These are phyloP conservation scores for Rhyacophila brunnea DNA, from an alignment of 1,140 invertebrate species.

Conservation along the genomic window DNA sequence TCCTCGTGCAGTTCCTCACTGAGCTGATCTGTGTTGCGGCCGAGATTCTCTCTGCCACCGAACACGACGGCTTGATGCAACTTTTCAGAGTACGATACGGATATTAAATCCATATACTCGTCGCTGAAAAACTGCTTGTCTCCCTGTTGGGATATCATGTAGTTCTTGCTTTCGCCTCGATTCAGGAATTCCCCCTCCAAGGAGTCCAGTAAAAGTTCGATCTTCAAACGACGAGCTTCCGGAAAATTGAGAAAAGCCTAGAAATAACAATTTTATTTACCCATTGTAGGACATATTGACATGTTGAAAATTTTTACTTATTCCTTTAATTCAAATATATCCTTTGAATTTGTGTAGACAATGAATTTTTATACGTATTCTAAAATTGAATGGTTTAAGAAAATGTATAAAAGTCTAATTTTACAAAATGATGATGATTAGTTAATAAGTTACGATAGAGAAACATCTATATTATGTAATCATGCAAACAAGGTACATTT, in stretches of 20 bases:
- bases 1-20: slow-evolving; percentile 34
- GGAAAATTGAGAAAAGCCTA: slow-evolving; percentile 15
- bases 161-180: neutral
- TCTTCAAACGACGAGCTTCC: neutral
- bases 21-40: neutral
- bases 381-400: too few relatives aligned
- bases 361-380: too few relatives aligned
- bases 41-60: neutral
- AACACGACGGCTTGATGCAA: slow-evolving; percentile 9
- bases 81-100: slow-evolving; percentile 24
- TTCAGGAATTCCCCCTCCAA: neutral
- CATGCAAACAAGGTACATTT: too few relatives aligned
- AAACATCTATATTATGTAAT: too few relatives aligned
- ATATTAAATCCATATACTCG: slow-evolving; percentile 28
- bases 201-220: slow-evolving; percentile 8
- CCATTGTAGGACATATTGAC: too few relatives aligned
- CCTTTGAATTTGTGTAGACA: too few relatives aligned
- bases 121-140: neutral
- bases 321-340: too few relatives aligned
- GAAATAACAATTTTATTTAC: too few relatives aligned
- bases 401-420: too few relatives aligned
- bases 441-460: too few relatives aligned
- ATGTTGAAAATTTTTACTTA: too few relatives aligned
- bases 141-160: neutral
- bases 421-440: too few relatives aligned